Evolutionary conservation across 2,888 invertebrate species (phyloP).

Genomic region (Rhogogaster chlorosoma): DNA sequence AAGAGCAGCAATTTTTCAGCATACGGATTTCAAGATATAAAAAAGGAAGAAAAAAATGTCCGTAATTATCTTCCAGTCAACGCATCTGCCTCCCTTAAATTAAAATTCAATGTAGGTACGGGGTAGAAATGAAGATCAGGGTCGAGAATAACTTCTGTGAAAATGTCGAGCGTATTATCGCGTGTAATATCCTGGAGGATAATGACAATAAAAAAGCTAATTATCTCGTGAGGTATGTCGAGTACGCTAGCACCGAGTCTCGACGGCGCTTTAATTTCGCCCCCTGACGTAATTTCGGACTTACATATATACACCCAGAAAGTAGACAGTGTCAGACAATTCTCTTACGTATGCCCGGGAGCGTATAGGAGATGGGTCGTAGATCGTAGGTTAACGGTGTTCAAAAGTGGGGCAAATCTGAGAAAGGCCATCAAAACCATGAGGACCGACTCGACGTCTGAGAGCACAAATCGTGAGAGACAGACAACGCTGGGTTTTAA

Average conservation of each 20-base stretch:
- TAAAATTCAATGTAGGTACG: background rate
- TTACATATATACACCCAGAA: background rate
- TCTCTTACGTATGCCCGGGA: slow-evolving; percentile 4
- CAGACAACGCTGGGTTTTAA: slow-evolving; percentile 39
- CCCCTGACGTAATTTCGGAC: slow-evolving; percentile 14
- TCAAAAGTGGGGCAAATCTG: slow-evolving; percentile 42
- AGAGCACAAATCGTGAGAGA: slow-evolving; percentile 36
- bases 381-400: slow-evolving; percentile 44
- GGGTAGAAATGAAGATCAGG: background rate
- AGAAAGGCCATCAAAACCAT: slow-evolving; percentile 28
- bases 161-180: background rate
- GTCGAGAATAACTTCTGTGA: background rate
- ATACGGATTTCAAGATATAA: background rate
- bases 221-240: background rate
- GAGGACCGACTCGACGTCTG: slow-evolving; percentile 16
- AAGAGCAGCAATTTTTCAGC: background rate
- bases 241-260: background rate
- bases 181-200: background rate
- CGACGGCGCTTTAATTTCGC: background rate
- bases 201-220: slow-evolving; percentile 13
- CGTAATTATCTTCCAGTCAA: background rate
- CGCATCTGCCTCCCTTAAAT: background rate
- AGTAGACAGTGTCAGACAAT: slow-evolving; percentile 6
- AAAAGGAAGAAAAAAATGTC: too few species aligned
- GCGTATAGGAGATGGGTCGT: slow-evolving; percentile 15